Evolutionary conservation across 2,888 invertebrate genomes (phyloP), one percentile per base, ranked within the genome.

Genomic region (Eretmocerus hayati): DNA sequence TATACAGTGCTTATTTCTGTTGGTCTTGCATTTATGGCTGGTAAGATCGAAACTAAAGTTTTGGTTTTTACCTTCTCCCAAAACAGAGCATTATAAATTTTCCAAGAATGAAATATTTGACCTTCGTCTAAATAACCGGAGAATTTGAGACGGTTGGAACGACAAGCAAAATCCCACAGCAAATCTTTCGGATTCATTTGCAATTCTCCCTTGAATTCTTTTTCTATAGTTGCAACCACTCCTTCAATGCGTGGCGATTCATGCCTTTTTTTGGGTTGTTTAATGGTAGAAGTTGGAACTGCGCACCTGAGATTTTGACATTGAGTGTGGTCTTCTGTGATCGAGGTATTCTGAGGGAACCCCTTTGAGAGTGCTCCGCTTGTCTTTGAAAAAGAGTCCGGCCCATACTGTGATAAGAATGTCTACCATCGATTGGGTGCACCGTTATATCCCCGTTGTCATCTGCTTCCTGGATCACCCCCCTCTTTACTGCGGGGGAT

Each of bases 371-470:
- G 6, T 26, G 6, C 6, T 6, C 8, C 26, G 11, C 11, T 26
- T 26, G 6, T 11, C 11, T 37, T 41, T 42, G 32, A 42, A 26
- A 42, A 18, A 42, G 5, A 26, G 20, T 18, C 19, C 42, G 4
- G 4, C 19, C 15, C 32, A 42, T 42, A 5, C 19, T 21, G 20
- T 42, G 42, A 18, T 42, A 42, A 2, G 42, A 19, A 31, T 42
- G 30, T 30, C 32, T 42, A 30, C 42, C 42, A 37, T 37, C 42
- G 8, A 26, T 31, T n/a, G 42, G 30, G 16, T 31, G 11, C 4
- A n/a, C 20, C 5, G 30, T 42, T n/a, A 42, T 42, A 21, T 42
- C 42, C 15, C 30, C 31, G 32, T 42, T 42, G 32, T 42, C 42
- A 18, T 42, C 42, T 6, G 31, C 42, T 26, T 42, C 42, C 16